A percentile compares a stretch with the other conserved stretches of the same genome.
These are phyloP conservation scores for Mungos mungo DNA, from an alignment of 2,113 vertebrate species.

Conservation along the genomic window DNA sequence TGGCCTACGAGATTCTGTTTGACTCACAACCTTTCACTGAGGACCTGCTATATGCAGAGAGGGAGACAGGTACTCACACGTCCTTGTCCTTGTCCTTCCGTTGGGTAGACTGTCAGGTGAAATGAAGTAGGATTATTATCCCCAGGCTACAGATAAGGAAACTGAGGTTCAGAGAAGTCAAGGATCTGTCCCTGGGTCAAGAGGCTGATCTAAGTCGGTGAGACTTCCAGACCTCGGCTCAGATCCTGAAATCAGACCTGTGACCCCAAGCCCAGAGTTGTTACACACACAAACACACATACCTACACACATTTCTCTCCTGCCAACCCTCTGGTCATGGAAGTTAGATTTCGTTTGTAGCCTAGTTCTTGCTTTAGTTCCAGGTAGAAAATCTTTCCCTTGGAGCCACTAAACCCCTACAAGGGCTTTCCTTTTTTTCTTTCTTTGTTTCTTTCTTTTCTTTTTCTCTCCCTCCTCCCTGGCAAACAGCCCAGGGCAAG, in stretches of 20 bases:
- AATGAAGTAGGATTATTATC: not conserved
- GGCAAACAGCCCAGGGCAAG: conserved; percentile 43
- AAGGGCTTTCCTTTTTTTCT: not conserved
- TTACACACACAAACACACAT: not conserved
- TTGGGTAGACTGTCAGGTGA: not conserved
- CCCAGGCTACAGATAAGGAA: not conserved
- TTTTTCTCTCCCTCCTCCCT: not conserved
- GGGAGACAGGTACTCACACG: not conserved
- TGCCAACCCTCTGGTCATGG: not conserved
- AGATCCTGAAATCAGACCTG: not conserved
- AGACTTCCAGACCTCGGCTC: not conserved
- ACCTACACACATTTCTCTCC: not conserved
- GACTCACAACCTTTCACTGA: not conserved
- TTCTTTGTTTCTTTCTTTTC: not conserved
- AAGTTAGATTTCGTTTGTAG: not conserved
- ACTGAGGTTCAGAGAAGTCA: not conserved
- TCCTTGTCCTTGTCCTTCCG: too few relatives aligned
- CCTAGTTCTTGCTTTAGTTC: conserved; percentile 41
- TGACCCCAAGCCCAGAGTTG: not conserved
- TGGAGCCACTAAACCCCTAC: conserved; percentile 14
- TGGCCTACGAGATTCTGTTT: not conserved
- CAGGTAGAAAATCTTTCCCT: conserved; percentile 38
- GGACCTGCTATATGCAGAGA: not conserved
- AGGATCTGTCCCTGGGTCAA: not conserved
- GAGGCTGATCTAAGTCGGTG: not conserved